A percentile compares a stretch with the other conserved stretches of the same genome.
These are phyloP conservation scores for Bombus superbus DNA, from an alignment of 1,140 invertebrate genomes.

Conservation along the genomic window DNA sequence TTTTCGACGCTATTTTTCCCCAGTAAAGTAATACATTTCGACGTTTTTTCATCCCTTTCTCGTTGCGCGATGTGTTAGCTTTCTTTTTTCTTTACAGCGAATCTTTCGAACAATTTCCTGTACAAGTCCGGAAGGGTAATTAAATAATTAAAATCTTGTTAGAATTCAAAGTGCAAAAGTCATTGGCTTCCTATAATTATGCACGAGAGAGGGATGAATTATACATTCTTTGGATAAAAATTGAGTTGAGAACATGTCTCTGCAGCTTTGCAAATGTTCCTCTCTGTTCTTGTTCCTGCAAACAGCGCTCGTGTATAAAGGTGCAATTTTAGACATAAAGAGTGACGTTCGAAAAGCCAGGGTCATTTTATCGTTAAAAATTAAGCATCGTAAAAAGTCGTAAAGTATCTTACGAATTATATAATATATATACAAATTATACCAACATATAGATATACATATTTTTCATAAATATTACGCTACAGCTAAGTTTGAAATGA, in stretches of 20 bases:
- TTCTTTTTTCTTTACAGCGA: neutral
- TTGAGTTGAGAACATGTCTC: neutral
- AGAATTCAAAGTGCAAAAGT: neutral
- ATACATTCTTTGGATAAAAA: neutral
- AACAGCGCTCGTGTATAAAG: constrained; percentile 37
- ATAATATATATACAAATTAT: constrained; percentile 15
- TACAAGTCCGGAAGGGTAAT: neutral
- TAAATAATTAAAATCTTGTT: neutral
- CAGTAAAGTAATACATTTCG: neutral
- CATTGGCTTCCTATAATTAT: neutral
- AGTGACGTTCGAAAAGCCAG: constrained; percentile 23
- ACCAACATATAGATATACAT: neutral
- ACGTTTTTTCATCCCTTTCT: neutral
- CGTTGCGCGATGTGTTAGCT: neutral
- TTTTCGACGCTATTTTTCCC: neutral
- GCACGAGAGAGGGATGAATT: neutral
- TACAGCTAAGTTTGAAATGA: constrained; percentile 10
- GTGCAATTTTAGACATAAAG: constrained; percentile 46
- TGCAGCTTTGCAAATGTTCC: neutral
- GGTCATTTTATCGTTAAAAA: constrained; percentile 18
- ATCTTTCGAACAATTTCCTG: neutral
- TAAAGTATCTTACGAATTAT: neutral
- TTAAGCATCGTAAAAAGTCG: neutral
- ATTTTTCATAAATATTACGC: constrained; percentile 17
- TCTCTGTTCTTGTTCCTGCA: constrained; percentile 39